phyloP scores from a whole-genome alignment of 2,888 invertebrate species.

The Pristionchus maxplancki region DNA sequence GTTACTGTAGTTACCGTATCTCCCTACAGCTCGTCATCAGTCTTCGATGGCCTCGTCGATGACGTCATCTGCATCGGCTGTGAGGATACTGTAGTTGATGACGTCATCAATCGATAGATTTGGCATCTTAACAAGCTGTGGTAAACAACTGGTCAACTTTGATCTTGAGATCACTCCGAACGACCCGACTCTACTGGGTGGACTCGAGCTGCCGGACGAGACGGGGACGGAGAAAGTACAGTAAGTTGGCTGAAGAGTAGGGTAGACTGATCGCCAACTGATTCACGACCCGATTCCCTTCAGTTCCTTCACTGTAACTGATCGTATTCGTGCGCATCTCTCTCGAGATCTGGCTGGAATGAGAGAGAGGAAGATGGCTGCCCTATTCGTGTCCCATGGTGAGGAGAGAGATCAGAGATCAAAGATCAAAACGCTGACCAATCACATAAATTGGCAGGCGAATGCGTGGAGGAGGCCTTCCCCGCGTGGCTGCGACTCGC shows the following conservation, averaged over 20 bases:
- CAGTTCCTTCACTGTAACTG: conserved; percentile 46
- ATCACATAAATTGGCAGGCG: neutral
- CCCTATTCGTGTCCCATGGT: conserved; percentile 40
- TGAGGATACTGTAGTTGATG: too few relatives aligned
- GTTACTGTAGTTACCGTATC: neutral
- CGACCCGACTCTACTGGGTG: conserved; percentile 32
- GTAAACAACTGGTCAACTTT: too few relatives aligned
- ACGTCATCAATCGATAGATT: neutral
- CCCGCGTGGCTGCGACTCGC: conserved; percentile 52
- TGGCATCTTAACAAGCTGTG: neutral
- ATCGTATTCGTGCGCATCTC: conserved; percentile 39
- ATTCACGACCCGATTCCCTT: neutral
- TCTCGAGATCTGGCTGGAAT: neutral
- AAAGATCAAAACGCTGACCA: neutral
- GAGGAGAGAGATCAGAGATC: neutral
- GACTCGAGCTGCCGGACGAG: conserved; percentile 11
- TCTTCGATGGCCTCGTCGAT: conserved; percentile 15
- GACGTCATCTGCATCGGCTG: neutral
- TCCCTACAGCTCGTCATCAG: conserved; percentile 12
- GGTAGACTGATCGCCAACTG: neutral
- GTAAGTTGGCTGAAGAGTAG: neutral
- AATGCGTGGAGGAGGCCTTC: conserved; percentile 46
- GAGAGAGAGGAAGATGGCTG: neutral
- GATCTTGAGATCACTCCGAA: neutral
- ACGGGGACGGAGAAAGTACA: conserved; percentile 34